phyloP scores from a whole-genome alignment of 2,888 invertebrate genomes.

The Cheilosia grossa region DNA sequence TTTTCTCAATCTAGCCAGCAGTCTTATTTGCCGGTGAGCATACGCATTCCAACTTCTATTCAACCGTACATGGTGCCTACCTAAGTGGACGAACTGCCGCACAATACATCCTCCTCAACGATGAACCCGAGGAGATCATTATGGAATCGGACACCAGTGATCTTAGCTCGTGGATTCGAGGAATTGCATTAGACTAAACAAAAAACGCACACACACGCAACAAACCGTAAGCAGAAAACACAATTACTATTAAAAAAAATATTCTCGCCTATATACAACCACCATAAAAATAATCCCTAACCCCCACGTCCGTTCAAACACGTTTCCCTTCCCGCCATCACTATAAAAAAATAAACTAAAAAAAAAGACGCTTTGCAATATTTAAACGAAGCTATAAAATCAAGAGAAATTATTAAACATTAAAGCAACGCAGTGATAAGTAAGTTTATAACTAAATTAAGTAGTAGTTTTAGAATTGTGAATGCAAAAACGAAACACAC shows the following conservation, averaged over 20 bases:
- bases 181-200: conserved; percentile 89
- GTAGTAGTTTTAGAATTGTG: conserved; percentile 38
- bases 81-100: conserved; percentile 93
- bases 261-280: conserved; percentile 34
- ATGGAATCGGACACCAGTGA: conserved; percentile 91
- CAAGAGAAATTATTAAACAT: conserved; percentile 37
- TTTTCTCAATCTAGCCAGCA: conserved; percentile 86
- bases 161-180: conserved; percentile 94
- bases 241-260: conserved; percentile 24
- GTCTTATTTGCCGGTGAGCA: conserved; percentile 97
- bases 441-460: conserved; percentile 65
- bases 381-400: conserved; percentile 31
- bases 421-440: conserved; percentile 73
- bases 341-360: conserved; percentile 14
- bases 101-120: conserved; percentile 87
- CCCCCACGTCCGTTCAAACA: background rate
- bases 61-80: conserved; percentile 97
- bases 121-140: conserved; percentile 87
- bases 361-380: conserved; percentile 58
- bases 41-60: conserved; percentile 96
- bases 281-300: conserved; percentile 6
- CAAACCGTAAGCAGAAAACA: conserved; percentile 48
- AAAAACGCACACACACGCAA: conserved; percentile 13
- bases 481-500: conserved; percentile 33
- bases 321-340: conserved; percentile 22